A percentile compares a stretch with the other conserved stretches of the same genome.
phyloP scores from a whole-genome alignment of 2,888 invertebrate genomes.

The Melinaea menophilus region DNA sequence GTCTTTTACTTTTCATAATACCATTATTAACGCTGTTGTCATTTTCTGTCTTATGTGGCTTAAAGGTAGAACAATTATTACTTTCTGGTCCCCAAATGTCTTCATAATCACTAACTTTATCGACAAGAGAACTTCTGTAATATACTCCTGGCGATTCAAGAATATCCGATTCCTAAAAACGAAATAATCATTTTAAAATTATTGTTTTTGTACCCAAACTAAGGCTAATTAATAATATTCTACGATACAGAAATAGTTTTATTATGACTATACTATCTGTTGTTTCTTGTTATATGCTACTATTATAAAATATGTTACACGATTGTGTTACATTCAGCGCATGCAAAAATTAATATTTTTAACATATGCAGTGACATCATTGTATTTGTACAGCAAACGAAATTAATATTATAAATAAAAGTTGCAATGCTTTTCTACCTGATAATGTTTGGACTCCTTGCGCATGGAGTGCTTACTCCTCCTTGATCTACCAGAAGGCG shows the following conservation, averaged over 20 bases:
- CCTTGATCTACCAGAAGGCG: slow-evolving; percentile 77
- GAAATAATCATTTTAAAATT: not conserved
- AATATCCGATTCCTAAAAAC: slow-evolving; percentile 85
- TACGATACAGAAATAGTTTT: too few relatives aligned
- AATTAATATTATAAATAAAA: slow-evolving; percentile 23
- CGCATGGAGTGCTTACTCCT: slow-evolving; percentile 78
- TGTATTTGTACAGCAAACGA: slow-evolving; percentile 24
- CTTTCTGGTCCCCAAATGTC: slow-evolving; percentile 91
- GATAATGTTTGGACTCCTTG: slow-evolving; percentile 85
- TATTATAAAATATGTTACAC: not conserved
- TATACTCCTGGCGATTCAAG: slow-evolving; percentile 89
- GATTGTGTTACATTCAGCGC: slow-evolving; percentile 14
- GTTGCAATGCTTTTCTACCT: slow-evolving; percentile 62
- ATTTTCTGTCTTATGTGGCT: slow-evolving; percentile 64
- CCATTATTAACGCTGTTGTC: slow-evolving; percentile 70
- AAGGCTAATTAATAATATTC: not conserved
- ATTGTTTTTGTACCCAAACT: not conserved
- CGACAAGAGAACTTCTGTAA: slow-evolving; percentile 90
- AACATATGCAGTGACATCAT: slow-evolving; percentile 23
- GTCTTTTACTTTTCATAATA: slow-evolving; percentile 75
- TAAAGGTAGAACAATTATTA: slow-evolving; percentile 70
- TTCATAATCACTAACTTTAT: slow-evolving; percentile 96
- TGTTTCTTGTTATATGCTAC: too few relatives aligned
- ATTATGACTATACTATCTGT: too few relatives aligned
- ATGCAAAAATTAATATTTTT: slow-evolving; percentile 17